Conservation (phyloP, 2,888 invertebrate species). For the Lasiommata megera region DNA sequence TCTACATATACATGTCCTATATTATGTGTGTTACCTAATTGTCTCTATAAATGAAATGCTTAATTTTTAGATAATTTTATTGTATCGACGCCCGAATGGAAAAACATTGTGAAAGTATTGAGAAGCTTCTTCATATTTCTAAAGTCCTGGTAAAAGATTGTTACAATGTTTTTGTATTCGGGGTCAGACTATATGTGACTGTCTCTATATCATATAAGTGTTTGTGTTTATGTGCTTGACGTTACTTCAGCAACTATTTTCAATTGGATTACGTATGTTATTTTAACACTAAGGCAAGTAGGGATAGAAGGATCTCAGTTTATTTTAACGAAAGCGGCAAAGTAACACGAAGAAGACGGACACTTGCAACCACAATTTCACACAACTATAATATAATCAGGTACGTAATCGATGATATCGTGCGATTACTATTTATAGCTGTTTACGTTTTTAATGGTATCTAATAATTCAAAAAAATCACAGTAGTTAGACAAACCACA, state of each 20-base stretch:
- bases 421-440: slow-evolving; percentile 27
- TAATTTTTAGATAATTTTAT: slow-evolving; percentile 18
- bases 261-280: slow-evolving; percentile 6
- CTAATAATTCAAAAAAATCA: slow-evolving; percentile 33
- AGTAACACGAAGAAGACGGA: slow-evolving; percentile 33
- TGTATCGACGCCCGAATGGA: slow-evolving; percentile 11
- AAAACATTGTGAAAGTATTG: slow-evolving; percentile 3
- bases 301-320: slow-evolving; percentile 10
- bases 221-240: background rate
- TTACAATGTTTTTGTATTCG: slow-evolving; percentile 17
- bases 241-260: background rate
- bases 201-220: slow-evolving; percentile 4
- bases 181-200: slow-evolving; percentile 9
- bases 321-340: slow-evolving; percentile 9
- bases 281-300: slow-evolving; percentile 10
- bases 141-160: background rate
- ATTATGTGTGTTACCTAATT: slow-evolving; percentile 7
- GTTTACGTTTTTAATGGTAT: slow-evolving; percentile 29
- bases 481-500: slow-evolving; percentile 55
- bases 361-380: slow-evolving; percentile 17
- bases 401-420: slow-evolving; percentile 26
- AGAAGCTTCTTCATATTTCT: background rate
- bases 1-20: slow-evolving; percentile 11
- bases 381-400: slow-evolving; percentile 21
- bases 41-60: slow-evolving; percentile 7